A percentile compares a stretch with the other conserved stretches of the same genome.
phyloP scores from a whole-genome alignment of 2,888 invertebrate species.

The Deroplatys truncata region DNA sequence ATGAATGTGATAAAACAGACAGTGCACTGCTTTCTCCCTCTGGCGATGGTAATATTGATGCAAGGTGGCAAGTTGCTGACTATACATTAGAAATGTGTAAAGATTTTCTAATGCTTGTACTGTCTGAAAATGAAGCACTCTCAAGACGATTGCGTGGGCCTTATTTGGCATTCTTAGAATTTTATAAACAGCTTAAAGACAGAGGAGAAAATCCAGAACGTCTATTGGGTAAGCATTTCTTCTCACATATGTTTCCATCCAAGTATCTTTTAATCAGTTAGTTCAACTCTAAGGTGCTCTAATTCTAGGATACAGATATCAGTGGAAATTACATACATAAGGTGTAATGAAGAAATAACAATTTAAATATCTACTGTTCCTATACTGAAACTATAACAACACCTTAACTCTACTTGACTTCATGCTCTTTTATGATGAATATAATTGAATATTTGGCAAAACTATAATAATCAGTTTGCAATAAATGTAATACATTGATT shows the following conservation, averaged over 20 bases:
- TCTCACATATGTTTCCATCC: neutral
- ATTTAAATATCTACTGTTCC: no score
- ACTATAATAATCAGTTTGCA: no score
- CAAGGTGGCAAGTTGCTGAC: slow-evolving; percentile 33
- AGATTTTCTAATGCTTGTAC: slow-evolving; percentile 42
- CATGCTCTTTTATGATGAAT: no score
- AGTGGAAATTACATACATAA: no score
- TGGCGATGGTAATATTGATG: slow-evolving; percentile 2
- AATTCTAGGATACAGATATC: no score
- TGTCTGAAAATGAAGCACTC: slow-evolving; percentile 20
- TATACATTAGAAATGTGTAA: slow-evolving; percentile 41
- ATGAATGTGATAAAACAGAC: neutral
- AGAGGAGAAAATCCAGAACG: slow-evolving; percentile 50
- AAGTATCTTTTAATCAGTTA: no score
- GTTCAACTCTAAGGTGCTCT: no score
- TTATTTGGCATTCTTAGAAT: slow-evolving; percentile 75
- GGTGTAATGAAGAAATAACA: no score
- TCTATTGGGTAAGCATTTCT: slow-evolving; percentile 42
- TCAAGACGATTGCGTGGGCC: slow-evolving; percentile 62
- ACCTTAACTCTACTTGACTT: no score
- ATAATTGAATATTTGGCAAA: no score
- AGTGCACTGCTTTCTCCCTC: neutral
- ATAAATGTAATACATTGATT: neutral
- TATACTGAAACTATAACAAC: no score
- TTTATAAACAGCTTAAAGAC: slow-evolving; percentile 59